Evolutionary conservation across 1,140 invertebrate genomes (phyloP).

Genomic region (Drosophila willistoni): DNA sequence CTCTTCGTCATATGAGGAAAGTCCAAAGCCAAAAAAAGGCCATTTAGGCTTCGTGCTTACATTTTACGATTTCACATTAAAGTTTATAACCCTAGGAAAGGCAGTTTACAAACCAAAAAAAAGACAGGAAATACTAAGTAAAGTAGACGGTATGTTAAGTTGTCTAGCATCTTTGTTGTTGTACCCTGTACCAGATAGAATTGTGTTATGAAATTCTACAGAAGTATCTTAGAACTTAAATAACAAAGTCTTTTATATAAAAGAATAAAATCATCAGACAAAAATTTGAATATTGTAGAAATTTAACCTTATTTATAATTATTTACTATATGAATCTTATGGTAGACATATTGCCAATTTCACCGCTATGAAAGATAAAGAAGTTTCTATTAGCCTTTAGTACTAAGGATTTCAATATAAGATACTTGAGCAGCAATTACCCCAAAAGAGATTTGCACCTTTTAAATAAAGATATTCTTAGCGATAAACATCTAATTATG

Average conservation of each 20-base stretch:
- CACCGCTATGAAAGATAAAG: too few relatives aligned
- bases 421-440: too few relatives aligned
- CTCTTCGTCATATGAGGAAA: slow-evolving; percentile 36
- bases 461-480: background rate
- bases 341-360: too few relatives aligned
- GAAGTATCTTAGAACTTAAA: too few relatives aligned
- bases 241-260: too few relatives aligned
- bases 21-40: background rate
- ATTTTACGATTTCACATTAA: slow-evolving; percentile 67
- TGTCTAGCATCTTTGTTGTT: background rate
- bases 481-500: background rate
- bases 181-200: background rate
- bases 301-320: too few relatives aligned
- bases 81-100: slow-evolving; percentile 49
- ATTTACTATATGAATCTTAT: too few relatives aligned
- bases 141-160: background rate
- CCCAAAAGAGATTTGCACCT: background rate
- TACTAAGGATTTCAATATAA: too few relatives aligned
- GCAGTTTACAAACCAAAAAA: slow-evolving; percentile 19
- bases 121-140: slow-evolving; percentile 1
- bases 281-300: too few relatives aligned
- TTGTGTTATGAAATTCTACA: too few relatives aligned
- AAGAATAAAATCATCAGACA: too few relatives aligned
- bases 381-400: too few relatives aligned
- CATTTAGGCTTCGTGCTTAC: slow-evolving; percentile 31